These are phyloP conservation scores for Coenonympha glycerion DNA, from an alignment of 2,888 invertebrate species.

Conservation along the genomic window DNA sequence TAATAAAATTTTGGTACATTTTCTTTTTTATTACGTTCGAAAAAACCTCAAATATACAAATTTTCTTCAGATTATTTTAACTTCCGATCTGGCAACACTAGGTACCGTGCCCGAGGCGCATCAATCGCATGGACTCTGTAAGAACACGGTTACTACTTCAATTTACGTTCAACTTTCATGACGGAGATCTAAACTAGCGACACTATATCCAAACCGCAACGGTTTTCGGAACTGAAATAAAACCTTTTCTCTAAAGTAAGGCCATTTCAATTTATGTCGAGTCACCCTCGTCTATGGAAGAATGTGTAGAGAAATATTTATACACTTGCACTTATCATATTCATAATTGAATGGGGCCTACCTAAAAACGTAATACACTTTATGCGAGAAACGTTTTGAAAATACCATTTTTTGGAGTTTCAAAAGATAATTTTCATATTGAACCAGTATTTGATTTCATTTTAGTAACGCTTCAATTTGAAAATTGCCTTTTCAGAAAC, in stretches of 20 bases:
- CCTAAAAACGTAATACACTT: conserved; percentile 50
- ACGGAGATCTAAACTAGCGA: conserved; percentile 59
- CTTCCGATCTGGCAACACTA: too few species aligned
- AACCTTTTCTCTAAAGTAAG: conserved; percentile 54
- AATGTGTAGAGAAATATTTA: conserved; percentile 63
- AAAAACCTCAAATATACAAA: too few species aligned
- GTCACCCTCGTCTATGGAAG: conserved; percentile 50
- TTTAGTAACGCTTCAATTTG: too few species aligned
- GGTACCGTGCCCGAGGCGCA: too few species aligned
- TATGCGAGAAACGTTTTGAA: conserved; percentile 23
- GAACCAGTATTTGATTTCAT: too few species aligned
- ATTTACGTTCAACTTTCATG: conserved; percentile 10
- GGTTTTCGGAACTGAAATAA: conserved; percentile 31
- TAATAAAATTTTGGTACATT: too few species aligned
- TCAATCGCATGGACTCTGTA: too few species aligned
- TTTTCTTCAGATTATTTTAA: too few species aligned
- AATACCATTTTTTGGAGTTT: not conserved
- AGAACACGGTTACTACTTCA: not conserved
- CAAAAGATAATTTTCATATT: too few species aligned
- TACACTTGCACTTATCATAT: conserved; percentile 70
- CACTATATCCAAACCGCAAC: conserved; percentile 39
- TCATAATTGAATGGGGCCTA: conserved; percentile 72
- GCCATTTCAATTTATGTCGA: conserved; percentile 51
- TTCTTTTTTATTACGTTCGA: too few species aligned
- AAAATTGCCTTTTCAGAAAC: too few species aligned